Evolutionary conservation across 2,888 invertebrate species (phyloP).

Genomic region (Cataglyphis altisquamis): DNA sequence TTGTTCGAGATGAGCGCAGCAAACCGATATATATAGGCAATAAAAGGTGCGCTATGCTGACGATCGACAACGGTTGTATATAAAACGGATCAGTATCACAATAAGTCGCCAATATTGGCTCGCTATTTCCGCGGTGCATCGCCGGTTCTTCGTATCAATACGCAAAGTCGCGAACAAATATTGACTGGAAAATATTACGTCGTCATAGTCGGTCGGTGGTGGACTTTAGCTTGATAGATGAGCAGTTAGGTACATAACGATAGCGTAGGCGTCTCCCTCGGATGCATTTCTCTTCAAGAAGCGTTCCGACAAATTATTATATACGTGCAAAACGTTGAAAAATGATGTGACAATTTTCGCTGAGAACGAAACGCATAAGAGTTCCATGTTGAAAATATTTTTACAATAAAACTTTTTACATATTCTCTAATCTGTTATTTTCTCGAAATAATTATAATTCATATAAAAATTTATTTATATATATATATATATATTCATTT

Average conservation of each 20-base stretch:
- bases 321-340: background rate
- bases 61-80: slow-evolving; percentile 13
- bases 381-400: background rate
- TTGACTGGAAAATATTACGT: slow-evolving; percentile 45
- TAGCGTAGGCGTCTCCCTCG: background rate
- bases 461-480: background rate
- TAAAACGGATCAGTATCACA: slow-evolving; percentile 41
- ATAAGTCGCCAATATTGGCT: slow-evolving; percentile 49
- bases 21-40: slow-evolving; percentile 21
- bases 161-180: slow-evolving; percentile 52
- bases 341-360: background rate
- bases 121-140: slow-evolving; percentile 29
- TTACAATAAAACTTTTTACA: background rate
- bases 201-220: slow-evolving; percentile 7
- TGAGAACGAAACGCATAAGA: background rate
- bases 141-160: slow-evolving; percentile 34
- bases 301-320: background rate
- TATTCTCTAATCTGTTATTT: background rate
- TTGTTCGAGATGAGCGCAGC: slow-evolving; percentile 19
- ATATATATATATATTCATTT: too few species aligned
- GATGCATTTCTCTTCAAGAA: background rate
- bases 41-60: slow-evolving; percentile 8
- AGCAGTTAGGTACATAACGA: slow-evolving; percentile 40
- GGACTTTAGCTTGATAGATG: slow-evolving; percentile 36
- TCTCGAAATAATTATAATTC: slow-evolving; percentile 6